Conservation (phyloP, 2,113 vertebrate species). For the Elachura formosa region DNA sequence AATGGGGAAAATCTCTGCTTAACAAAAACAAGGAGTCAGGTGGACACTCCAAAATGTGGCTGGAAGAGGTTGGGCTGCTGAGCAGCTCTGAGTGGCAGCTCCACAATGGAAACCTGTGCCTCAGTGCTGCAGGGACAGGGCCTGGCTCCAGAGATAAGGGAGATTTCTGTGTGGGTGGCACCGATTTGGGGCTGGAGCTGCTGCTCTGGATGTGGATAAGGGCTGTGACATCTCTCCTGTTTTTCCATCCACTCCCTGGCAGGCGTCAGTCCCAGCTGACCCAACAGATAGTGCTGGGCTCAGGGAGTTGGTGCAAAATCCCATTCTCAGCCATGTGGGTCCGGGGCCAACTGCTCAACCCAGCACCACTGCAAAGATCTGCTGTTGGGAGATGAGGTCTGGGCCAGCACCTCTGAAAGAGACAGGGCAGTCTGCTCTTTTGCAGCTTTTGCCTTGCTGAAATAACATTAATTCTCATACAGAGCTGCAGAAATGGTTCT, state of each 20-base stretch:
- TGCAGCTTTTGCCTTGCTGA: background rate
- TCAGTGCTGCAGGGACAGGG: background rate
- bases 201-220: background rate
- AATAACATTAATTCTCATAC: background rate
- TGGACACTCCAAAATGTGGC: background rate
- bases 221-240: background rate
- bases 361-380: background rate
- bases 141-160: background rate
- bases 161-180: background rate
- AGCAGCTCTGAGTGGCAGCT: background rate
- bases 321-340: rapidly evolving
- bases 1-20: background rate
- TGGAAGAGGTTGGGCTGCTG: background rate
- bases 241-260: background rate
- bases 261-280: background rate
- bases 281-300: background rate
- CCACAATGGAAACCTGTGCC: background rate
- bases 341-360: background rate
- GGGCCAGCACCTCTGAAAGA: background rate
- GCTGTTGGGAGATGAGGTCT: background rate
- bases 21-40: background rate
- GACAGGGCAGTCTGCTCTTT: background rate
- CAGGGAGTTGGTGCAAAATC: background rate
- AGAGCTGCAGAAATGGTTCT: background rate
- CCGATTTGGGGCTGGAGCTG: background rate